These are phyloP conservation scores for Ophioninae sp. DNA, from an alignment of 2,888 invertebrate species.

Conservation along the genomic window DNA sequence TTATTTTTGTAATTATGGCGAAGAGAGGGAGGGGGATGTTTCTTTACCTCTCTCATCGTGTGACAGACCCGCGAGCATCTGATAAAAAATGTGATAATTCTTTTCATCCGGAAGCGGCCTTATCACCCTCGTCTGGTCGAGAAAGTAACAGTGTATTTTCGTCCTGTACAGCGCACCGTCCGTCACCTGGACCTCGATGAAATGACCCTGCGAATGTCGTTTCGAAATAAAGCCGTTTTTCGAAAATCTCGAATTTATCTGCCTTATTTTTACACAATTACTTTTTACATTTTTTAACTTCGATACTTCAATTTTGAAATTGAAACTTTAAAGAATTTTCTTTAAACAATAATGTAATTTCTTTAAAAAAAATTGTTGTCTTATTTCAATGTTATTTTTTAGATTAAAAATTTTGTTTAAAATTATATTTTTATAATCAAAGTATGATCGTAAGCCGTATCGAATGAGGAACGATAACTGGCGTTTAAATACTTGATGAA, in stretches of 20 bases:
- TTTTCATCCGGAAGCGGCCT: conserved; percentile 92
- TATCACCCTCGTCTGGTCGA: conserved; percentile 96
- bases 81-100: conserved; percentile 98
- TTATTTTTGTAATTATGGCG: not conserved
- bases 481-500: conserved; percentile 15
- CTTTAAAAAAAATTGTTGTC: not conserved
- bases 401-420: too few species aligned
- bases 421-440: conserved; percentile 14
- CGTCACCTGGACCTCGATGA: conserved; percentile 97
- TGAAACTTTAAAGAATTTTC: too few species aligned
- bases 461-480: not conserved
- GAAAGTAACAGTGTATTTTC: conserved; percentile 97
- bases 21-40: not conserved
- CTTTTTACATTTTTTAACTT: not conserved
- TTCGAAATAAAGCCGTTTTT: not conserved
- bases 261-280: not conserved
- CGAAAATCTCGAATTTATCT: conserved; percentile 5
- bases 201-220: conserved; percentile 88
- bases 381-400: too few species aligned
- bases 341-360: too few species aligned
- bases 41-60: conserved; percentile 88
- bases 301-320: too few species aligned
- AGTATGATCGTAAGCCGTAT: not conserved
- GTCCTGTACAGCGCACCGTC: conserved; percentile 97
- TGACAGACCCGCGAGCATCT: conserved; percentile 94